phyloP scores from a whole-genome alignment of 2,113 vertebrate genomes.

The Marmota monax region DNA sequence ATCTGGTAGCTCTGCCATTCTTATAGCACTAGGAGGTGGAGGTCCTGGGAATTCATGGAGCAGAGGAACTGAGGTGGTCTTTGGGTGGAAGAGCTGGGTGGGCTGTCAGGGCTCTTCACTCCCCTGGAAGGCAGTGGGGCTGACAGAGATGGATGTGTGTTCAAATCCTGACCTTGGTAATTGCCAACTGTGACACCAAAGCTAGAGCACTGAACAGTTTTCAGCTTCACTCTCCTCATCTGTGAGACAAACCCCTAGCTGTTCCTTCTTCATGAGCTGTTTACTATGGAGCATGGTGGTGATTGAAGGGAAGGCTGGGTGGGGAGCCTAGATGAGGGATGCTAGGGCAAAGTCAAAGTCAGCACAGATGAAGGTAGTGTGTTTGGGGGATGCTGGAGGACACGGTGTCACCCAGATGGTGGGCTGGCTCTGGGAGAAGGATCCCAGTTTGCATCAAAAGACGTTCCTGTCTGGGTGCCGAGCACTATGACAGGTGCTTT shows the following conservation, averaged over 20 bases:
- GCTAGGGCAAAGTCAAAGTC: accelerated
- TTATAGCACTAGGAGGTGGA: not conserved
- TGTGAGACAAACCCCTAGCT: accelerated
- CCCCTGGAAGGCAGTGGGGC: conserved; percentile 36
- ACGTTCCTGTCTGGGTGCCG: not conserved
- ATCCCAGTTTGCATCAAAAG: not conserved
- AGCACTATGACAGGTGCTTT: accelerated
- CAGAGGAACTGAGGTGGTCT: not conserved
- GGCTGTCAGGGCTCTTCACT: not conserved
- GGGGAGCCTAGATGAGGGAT: not conserved
- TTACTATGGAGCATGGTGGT: not conserved
- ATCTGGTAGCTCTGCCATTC: not conserved
- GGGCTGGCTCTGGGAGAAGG: not conserved
- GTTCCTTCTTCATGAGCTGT: not conserved
- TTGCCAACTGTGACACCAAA: not conserved
- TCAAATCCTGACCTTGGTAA: not conserved
- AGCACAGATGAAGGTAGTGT: accelerated
- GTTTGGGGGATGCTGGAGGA: accelerated
- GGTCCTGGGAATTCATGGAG: not conserved
- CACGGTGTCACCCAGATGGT: accelerated
- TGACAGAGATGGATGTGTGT: not conserved
- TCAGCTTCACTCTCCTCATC: not conserved
- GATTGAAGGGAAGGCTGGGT: not conserved
- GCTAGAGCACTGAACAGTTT: not conserved
- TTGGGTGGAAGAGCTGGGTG: not conserved